Evolutionary conservation across 2,888 invertebrate genomes (phyloP).

Genomic region (Leucoma salicis): DNA sequence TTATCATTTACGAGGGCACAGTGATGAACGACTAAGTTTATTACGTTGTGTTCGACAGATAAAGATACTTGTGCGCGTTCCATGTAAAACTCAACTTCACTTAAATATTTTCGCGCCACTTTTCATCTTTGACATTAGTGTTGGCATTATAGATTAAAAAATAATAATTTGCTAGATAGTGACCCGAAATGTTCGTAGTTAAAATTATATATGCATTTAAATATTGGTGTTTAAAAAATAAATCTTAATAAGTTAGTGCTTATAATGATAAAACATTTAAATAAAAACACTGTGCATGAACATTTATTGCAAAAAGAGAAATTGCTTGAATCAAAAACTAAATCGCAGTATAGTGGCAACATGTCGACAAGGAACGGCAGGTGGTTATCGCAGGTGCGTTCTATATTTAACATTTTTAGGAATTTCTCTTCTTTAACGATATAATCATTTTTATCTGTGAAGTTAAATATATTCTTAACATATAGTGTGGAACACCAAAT

Average conservation of each 20-base stretch:
- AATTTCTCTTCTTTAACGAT: no score
- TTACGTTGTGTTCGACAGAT: conserved; percentile 40
- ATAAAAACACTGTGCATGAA: conserved; percentile 62
- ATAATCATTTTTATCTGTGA: no score
- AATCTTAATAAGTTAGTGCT: conserved; percentile 7
- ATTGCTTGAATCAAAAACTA: conserved; percentile 47
- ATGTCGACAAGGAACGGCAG: conserved; percentile 63
- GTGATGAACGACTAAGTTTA: conserved; percentile 45
- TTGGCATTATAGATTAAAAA: no score
- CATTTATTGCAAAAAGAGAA: conserved; percentile 59
- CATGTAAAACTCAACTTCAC: conserved; percentile 13
- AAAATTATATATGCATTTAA: conserved; percentile 11
- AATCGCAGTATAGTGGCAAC: conserved; percentile 45
- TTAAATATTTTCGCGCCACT: conserved; percentile 29
- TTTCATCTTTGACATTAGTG: no score
- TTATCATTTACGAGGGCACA: conserved; percentile 59
- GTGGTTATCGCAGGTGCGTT: conserved; percentile 59
- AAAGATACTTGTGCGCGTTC: conserved; percentile 40
- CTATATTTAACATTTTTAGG: no score
- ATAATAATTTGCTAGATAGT: not conserved
- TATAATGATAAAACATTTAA: conserved; percentile 66
- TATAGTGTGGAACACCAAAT: no score
- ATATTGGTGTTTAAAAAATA: conserved; percentile 11
- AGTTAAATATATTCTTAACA: no score
- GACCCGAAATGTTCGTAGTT: conserved; percentile 20